Conservation (phyloP, 64 coral and sea anemone genomes). For the Cladopsammia gracilis region DNA sequence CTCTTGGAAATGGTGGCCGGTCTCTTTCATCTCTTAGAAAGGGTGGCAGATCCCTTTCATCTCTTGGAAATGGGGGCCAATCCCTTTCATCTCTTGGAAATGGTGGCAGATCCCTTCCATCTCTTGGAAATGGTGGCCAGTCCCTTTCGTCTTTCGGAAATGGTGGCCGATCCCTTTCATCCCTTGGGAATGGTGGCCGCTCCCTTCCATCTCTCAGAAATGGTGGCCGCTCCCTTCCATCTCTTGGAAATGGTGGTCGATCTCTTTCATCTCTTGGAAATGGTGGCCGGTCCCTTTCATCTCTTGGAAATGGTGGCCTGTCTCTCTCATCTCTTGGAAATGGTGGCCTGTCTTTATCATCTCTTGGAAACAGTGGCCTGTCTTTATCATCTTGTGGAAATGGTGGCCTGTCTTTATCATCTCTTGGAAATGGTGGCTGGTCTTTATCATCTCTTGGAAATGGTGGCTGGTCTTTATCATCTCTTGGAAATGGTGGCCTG, state of each 20-base stretch:
- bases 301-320: conserved; percentile 38
- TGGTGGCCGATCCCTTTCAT: neutral
- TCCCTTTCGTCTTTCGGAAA: conserved; percentile 15
- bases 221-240: conserved; percentile 44
- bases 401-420: conserved; percentile 43
- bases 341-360: conserved; percentile 10
- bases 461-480: conserved; percentile 4
- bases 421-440: conserved; percentile 37
- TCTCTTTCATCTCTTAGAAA: conserved; percentile 54
- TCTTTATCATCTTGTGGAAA: conserved; percentile 28
- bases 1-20: conserved; percentile 35
- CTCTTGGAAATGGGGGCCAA: conserved; percentile 24
- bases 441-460: conserved; percentile 53
- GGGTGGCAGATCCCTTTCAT: neutral
- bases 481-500: conserved; percentile 16
- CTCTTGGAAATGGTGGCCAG: neutral
- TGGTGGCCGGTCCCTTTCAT: conserved; percentile 34
- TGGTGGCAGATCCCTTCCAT: conserved; percentile 17
- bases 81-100: conserved; percentile 36
- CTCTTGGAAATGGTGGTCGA: conserved; percentile 35
- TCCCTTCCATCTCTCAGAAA: conserved; percentile 33
- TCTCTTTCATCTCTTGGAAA: conserved; percentile 59
- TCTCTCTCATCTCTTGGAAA: conserved; percentile 24
- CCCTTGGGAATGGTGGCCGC: conserved; percentile 31
- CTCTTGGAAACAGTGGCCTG: conserved; percentile 31